Percentiles rank a stretch among this genome's conserved stretches.
phyloP scores from a whole-genome alignment of 2,113 vertebrate species.

The Oostethus manadensis region DNA sequence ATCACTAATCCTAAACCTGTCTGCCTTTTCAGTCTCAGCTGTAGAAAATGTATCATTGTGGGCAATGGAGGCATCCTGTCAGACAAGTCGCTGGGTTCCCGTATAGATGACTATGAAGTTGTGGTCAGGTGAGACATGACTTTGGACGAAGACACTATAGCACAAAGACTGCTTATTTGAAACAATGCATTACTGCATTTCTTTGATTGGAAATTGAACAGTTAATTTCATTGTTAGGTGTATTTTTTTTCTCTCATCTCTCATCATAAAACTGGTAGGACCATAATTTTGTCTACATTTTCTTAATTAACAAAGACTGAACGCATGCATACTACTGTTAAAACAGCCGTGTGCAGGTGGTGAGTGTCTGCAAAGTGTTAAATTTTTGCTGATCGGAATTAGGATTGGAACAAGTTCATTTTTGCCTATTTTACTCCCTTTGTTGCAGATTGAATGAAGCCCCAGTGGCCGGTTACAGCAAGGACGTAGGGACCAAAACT shows the following conservation, averaged over 20 bases:
- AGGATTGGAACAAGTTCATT: background rate
- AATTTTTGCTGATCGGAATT: background rate
- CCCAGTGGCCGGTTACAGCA: conserved; percentile 84
- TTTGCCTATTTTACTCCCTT: background rate
- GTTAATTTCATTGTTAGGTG: no score
- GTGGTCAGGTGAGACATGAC: conserved; percentile 84
- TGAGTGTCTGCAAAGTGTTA: background rate
- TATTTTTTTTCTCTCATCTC: no score
- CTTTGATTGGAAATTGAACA: no score
- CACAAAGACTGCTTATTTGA: no score
- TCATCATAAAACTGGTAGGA: no score
- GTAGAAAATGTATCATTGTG: conserved; percentile 91
- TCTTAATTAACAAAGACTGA: no score
- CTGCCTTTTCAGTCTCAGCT: conserved; percentile 75
- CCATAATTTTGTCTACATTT: no score
- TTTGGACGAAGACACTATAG: background rate
- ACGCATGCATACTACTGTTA: background rate
- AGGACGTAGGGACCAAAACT: conserved; percentile 93
- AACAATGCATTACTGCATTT: no score
- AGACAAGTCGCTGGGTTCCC: conserved; percentile 93
- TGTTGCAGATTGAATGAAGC: conserved; percentile 86
- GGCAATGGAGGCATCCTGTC: conserved; percentile 93
- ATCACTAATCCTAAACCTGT: conserved; percentile 12
- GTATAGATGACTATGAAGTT: conserved; percentile 91
- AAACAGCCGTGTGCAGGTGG: background rate